Evolutionary conservation across 2,797 vertebrate species (phyloP).

Genomic region (Gobio occitaniae): DNA sequence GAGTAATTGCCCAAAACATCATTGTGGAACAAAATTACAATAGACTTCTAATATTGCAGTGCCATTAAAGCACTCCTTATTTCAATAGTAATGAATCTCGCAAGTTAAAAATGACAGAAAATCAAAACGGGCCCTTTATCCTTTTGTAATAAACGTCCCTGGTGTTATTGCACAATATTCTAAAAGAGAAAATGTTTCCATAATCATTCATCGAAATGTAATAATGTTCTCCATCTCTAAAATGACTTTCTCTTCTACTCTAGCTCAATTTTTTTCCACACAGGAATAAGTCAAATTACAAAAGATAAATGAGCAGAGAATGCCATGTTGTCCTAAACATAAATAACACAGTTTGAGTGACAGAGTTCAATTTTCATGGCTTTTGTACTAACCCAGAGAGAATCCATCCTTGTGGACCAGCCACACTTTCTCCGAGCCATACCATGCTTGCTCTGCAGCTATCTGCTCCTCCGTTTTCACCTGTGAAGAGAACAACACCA

Average conservation of each 20-base stretch:
- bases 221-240: not conserved
- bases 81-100: not conserved
- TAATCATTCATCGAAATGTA: conserved; percentile 16
- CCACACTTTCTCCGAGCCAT: conserved; percentile 96
- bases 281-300: not conserved
- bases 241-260: not conserved
- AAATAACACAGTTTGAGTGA: not conserved
- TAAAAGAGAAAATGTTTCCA: not conserved
- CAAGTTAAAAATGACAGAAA: not conserved
- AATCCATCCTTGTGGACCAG: conserved; percentile 96
- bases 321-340: not conserved
- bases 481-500: conserved; percentile 69
- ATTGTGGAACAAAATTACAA: not conserved
- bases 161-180: not conserved
- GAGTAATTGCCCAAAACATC: not conserved
- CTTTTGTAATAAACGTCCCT: conserved; percentile 5
- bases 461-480: conserved; percentile 97
- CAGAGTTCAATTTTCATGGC: not conserved
- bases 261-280: not conserved
- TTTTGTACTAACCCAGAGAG: conserved; percentile 86
- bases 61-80: not conserved
- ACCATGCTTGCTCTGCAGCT: conserved; percentile 92
- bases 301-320: not conserved
- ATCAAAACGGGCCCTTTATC: not conserved
- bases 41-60: conserved; percentile 1